Conservation (phyloP, 2,113 vertebrate species). For the Columba livia region DNA sequence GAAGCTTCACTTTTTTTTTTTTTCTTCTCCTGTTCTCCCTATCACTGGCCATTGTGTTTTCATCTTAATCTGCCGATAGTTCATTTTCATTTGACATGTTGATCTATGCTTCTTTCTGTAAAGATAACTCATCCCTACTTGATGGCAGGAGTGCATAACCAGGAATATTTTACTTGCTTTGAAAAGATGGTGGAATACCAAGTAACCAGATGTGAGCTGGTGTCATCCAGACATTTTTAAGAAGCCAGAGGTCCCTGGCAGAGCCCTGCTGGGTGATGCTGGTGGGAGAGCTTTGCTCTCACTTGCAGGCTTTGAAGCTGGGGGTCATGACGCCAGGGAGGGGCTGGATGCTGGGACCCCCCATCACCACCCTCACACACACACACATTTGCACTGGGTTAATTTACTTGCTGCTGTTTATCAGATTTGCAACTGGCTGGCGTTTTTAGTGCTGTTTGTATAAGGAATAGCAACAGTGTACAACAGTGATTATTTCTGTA, state of each 20-base stretch:
- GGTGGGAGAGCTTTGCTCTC: background rate
- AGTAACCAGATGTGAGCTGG: background rate
- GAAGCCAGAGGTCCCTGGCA: background rate
- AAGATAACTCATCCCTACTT: slow-evolving; percentile 43
- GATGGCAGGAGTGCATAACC: slow-evolving; percentile 27
- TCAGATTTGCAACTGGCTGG: background rate
- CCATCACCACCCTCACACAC: background rate
- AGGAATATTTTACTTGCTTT: slow-evolving; percentile 40
- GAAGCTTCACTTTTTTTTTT: background rate
- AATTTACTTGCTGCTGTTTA: slow-evolving; percentile 22
- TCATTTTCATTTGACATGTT: slow-evolving; percentile 64
- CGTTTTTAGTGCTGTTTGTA: slow-evolving; percentile 18
- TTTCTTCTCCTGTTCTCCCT: background rate
- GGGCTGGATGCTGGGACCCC: background rate
- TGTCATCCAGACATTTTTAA: background rate
- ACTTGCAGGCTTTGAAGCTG: background rate
- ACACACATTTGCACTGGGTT: fast-evolving
- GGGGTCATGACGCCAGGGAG: background rate
- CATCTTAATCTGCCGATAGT: slow-evolving; percentile 41
- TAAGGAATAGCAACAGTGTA: background rate
- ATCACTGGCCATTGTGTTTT: background rate
- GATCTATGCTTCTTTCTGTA: slow-evolving; percentile 52
- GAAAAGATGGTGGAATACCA: slow-evolving; percentile 15
- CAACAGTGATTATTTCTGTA: slow-evolving; percentile 32
- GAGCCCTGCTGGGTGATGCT: fast-evolving